These are phyloP conservation scores for Coreius guichenoti DNA, from an alignment of 2,797 vertebrate species.

Conservation along the genomic window DNA sequence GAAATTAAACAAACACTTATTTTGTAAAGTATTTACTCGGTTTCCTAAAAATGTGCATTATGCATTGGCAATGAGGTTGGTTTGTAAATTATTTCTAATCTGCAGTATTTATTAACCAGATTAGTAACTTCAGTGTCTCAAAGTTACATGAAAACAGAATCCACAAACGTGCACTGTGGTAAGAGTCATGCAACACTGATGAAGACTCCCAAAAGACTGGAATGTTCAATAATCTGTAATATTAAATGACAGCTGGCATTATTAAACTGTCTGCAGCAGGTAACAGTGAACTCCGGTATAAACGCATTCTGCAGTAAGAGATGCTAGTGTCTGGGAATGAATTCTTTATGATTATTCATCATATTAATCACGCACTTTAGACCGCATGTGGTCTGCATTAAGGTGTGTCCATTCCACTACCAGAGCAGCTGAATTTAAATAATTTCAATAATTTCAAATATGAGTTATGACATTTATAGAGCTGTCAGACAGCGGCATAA, in stretches of 20 bases:
- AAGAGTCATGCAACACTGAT: not conserved
- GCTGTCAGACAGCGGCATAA: not conserved
- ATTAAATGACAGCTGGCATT: not conserved
- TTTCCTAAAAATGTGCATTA: not conserved
- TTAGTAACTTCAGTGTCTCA: not conserved
- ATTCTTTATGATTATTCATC: not conserved
- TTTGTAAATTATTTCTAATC: not conserved
- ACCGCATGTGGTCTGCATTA: conserved; percentile 40
- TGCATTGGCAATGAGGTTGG: too few species aligned
- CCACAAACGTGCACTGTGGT: not conserved
- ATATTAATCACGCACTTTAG: not conserved
- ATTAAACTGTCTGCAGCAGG: conserved; percentile 17
- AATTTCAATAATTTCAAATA: too few species aligned
- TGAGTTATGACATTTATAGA: not conserved
- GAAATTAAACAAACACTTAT: not conserved
- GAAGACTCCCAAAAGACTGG: not conserved
- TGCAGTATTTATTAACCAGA: not conserved
- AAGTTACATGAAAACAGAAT: not conserved
- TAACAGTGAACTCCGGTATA: not conserved
- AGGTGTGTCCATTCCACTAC: conserved; percentile 34
- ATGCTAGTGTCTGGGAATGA: not conserved
- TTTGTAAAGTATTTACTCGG: not conserved
- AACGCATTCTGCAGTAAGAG: not conserved
- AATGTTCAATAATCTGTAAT: not conserved
- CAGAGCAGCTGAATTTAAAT: conserved; percentile 19